Percentiles rank a stretch among this genome's conserved stretches.
phyloP scores from a whole-genome alignment of 1,140 invertebrate species.

The Bombus difficillimus region DNA sequence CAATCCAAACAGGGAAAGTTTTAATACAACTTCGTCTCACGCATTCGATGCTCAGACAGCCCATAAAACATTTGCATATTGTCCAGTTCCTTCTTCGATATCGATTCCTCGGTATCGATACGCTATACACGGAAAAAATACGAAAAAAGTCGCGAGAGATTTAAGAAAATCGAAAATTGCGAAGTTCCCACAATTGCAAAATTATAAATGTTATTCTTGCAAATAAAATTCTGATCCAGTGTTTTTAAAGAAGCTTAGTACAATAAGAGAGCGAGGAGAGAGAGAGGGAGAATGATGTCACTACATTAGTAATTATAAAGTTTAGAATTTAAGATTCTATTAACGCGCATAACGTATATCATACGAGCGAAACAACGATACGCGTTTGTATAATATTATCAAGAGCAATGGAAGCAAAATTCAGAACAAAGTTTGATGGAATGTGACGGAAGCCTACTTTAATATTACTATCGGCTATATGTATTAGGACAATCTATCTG shows the following conservation, averaged over 20 bases:
- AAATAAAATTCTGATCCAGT: not conserved
- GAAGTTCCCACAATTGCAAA: no score
- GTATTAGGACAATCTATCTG: no score
- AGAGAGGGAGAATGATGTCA: not conserved
- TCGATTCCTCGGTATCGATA: not conserved
- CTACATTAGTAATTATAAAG: not conserved
- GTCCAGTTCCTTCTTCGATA: not conserved
- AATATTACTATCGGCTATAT: no score
- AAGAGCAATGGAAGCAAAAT: not conserved
- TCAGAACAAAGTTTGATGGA: not conserved
- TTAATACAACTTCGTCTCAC: not conserved
- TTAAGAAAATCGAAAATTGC: not conserved
- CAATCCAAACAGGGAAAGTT: not conserved
- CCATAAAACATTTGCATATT: conserved; percentile 1
- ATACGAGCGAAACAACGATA: not conserved
- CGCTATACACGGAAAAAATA: not conserved
- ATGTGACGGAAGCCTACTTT: not conserved
- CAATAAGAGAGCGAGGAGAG: no score
- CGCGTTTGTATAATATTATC: not conserved
- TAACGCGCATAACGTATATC: not conserved
- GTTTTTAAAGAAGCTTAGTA: not conserved
- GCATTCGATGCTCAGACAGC: not conserved
- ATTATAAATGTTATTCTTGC: not conserved
- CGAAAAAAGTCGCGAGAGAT: not conserved
- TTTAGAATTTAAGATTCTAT: not conserved